A percentile compares a stretch with the other conserved stretches of the same genome.
Evolutionary conservation across 2,113 vertebrate species (phyloP).

Genomic region (Rhabdornis inornatus): DNA sequence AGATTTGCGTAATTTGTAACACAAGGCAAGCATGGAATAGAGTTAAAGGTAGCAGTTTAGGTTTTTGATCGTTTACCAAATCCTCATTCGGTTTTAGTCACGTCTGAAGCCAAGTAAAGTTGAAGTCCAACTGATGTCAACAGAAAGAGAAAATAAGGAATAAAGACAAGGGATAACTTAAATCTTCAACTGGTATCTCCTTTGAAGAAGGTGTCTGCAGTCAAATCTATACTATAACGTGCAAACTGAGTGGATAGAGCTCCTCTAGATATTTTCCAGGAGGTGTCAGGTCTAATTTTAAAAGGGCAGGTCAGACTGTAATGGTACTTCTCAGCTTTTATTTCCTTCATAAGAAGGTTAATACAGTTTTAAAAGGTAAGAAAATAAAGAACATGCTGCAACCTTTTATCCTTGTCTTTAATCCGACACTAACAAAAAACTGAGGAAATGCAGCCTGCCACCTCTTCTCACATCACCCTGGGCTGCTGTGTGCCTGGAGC

Average conservation of each 20-base stretch:
- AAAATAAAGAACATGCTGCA: conserved; percentile 40
- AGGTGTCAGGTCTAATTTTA: conserved; percentile 15
- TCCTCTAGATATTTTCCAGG: neutral
- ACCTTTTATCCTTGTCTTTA: conserved; percentile 63
- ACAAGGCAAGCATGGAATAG: neutral
- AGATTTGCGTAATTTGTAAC: neutral
- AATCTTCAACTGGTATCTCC: neutral
- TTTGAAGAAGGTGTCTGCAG: neutral
- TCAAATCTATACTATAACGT: neutral
- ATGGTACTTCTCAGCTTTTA: conserved; percentile 30
- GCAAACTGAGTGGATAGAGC: neutral
- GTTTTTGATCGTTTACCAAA: neutral
- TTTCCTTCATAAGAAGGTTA: conserved; percentile 25
- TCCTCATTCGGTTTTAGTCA: neutral
- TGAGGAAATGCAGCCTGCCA: neutral
- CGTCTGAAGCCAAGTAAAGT: neutral
- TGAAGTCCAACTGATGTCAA: neutral
- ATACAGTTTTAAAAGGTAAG: conserved; percentile 30
- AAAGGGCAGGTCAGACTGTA: conserved; percentile 36
- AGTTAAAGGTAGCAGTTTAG: neutral
- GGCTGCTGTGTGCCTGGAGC: neutral
- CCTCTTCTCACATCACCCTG: neutral
- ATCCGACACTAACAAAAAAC: conserved; percentile 32
- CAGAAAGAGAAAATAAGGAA: neutral
- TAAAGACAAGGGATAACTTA: neutral